These are phyloP conservation scores for Buceros bicornis DNA, from an alignment of 2,797 vertebrate genomes.

Conservation along the genomic window DNA sequence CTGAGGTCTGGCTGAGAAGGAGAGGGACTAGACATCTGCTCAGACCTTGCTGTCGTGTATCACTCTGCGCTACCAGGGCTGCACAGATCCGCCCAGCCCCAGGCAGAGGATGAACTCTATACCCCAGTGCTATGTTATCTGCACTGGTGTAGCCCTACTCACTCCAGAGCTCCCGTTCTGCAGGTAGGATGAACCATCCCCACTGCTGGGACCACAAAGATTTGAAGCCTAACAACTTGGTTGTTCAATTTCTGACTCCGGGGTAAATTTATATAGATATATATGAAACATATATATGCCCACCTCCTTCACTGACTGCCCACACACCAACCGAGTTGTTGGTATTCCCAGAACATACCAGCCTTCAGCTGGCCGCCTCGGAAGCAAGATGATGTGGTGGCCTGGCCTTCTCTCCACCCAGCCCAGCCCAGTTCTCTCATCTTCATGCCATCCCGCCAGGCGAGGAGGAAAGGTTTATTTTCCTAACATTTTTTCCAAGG, in stretches of 20 bases:
- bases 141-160: neutral
- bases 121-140: neutral
- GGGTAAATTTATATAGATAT: neutral
- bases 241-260: neutral
- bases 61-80: neutral
- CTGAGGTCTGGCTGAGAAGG: neutral
- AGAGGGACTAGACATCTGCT: neutral
- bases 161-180: neutral
- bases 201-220: neutral
- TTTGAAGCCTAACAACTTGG: neutral
- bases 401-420: neutral
- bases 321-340: fast-evolving
- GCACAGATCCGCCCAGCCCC: neutral
- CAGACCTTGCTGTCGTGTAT: neutral
- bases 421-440: neutral
- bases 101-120: neutral
- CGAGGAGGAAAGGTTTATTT: neutral
- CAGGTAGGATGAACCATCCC: neutral
- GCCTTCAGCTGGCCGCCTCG: neutral
- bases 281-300: neutral
- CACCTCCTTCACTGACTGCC: neutral
- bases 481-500: neutral
- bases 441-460: neutral
- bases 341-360: neutral
- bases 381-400: neutral